Evolutionary conservation across 2,888 invertebrate species (phyloP), one percentile per base, ranked within the genome.

Genomic region (Formica aserva): DNA sequence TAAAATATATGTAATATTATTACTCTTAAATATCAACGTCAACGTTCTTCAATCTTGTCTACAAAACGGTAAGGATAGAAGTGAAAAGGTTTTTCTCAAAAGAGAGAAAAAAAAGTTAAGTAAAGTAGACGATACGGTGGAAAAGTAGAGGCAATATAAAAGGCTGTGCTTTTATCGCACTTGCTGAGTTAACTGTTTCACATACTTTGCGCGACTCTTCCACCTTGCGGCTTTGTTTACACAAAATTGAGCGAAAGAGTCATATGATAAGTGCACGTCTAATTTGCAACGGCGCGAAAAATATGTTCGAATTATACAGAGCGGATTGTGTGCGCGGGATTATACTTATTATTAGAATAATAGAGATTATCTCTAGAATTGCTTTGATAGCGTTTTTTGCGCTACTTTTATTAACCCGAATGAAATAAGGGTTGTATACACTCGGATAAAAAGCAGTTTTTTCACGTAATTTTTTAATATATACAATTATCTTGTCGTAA

Each of bases 101-200:
- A 18, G 32, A 67, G 55, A 62, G 60, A 63, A 69, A 57, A 62
- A 55, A 38, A 62, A 38, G 69, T 22, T 18, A 52, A 69, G 60
- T 41, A 62, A 77, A 67, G 84, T 48, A 57, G 69, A 81, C 60
- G 74, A 57, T 75, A 75, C 4, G 41, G 80, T 26, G 71, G 60
- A 74, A 78, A 82, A 35, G 62, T 41, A 69, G 57, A 74, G 29
- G 77, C 77, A 52, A 77, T 69, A 81, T 84, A 74, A 85, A 83
- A 84, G 83, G 71, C 76, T 32, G 84, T 84, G 26, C 66, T 77
- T 77, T 89, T 89, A 83, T 89, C 89, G 84, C 85, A 80, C 82
- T 86, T 88, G 89, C 89, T 84, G 87, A 87, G 86, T 72, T 89
- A 84, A 89, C 84, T 84, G 75, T 88, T 89, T 88, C 82, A 82